phyloP scores from a whole-genome alignment of 2,888 invertebrate species.

The Zaprionus obscuricornis region DNA sequence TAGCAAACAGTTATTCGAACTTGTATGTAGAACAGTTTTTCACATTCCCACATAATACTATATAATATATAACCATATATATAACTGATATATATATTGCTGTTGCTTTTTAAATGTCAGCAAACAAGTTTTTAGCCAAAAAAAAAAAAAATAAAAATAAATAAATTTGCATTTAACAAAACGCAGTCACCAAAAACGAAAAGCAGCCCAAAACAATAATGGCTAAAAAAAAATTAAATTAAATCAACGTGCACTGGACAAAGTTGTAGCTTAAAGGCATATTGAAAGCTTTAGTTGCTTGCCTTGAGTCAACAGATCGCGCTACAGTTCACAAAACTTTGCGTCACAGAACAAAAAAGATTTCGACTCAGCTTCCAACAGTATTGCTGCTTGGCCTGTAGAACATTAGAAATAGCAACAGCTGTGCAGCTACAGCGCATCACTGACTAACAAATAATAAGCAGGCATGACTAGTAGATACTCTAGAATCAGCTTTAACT shows the following conservation, averaged over 20 bases:
- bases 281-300: slow-evolving; percentile 36
- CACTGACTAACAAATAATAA: slow-evolving; percentile 1
- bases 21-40: too few species aligned
- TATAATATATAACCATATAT: too few species aligned
- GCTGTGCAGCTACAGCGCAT: slow-evolving; percentile 8
- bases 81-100: too few species aligned
- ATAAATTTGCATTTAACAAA: slow-evolving; percentile 44
- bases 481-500: too few species aligned
- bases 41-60: too few species aligned
- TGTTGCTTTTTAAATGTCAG: slow-evolving; percentile 58
- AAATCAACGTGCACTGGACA: slow-evolving; percentile 41
- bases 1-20: too few species aligned
- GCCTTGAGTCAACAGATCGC: slow-evolving; percentile 56
- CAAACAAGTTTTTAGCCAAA: slow-evolving; percentile 58
- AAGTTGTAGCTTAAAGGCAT: slow-evolving; percentile 11
- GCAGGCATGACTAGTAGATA: neutral
- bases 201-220: too few species aligned
- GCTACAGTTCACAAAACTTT: slow-evolving; percentile 41
- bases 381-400: too few species aligned
- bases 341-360: slow-evolving; percentile 36
- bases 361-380: too few species aligned
- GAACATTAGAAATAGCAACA: slow-evolving; percentile 27
- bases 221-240: slow-evolving; percentile 38
- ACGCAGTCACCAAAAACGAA: slow-evolving; percentile 43
- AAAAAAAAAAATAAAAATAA: slow-evolving; percentile 30